Conservation (phyloP, 92 coral and sea anemone species). For the Plumapathes pennacea region DNA sequence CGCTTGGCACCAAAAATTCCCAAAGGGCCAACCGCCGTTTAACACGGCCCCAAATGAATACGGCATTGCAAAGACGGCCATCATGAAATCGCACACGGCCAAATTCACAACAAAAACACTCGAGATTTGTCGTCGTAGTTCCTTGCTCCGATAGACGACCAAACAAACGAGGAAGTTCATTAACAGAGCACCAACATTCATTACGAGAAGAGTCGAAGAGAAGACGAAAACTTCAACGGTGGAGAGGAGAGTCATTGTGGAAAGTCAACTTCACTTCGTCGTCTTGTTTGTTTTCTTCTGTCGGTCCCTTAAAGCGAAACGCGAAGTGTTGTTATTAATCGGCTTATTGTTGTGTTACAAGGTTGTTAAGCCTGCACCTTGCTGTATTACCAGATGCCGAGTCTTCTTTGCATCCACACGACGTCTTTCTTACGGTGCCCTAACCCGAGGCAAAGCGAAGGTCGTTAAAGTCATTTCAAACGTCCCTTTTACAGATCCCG, state of each 20-base stretch:
- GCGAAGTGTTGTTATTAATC: too few species aligned
- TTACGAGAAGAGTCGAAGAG: conserved; percentile 58
- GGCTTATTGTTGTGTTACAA: too few species aligned
- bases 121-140: conserved; percentile 81
- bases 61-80: conserved; percentile 95
- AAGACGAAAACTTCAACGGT: conserved; percentile 66
- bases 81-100: conserved; percentile 91
- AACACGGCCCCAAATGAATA: conserved; percentile 85
- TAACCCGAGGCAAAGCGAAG: too few species aligned
- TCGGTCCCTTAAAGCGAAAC: too few species aligned
- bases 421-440: too few species aligned
- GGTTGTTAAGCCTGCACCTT: too few species aligned
- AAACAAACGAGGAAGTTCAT: conserved; percentile 93
- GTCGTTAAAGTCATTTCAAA: too few species aligned
- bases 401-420: too few species aligned
- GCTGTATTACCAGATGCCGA: too few species aligned
- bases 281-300: too few species aligned
- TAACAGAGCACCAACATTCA: conserved; percentile 79
- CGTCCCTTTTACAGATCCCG: too few species aligned
- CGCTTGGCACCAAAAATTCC: conserved; percentile 75
- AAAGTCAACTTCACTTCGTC: too few species aligned
- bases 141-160: conserved; percentile 92
- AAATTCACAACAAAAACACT: conserved; percentile 93
- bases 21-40: conserved; percentile 79
- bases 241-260: conserved; percentile 57